A percentile compares a stretch with the other conserved stretches of the same genome.
Conservation (phyloP, 2,797 vertebrate genomes). For the Petrocephalus schoutedeni region DNA sequence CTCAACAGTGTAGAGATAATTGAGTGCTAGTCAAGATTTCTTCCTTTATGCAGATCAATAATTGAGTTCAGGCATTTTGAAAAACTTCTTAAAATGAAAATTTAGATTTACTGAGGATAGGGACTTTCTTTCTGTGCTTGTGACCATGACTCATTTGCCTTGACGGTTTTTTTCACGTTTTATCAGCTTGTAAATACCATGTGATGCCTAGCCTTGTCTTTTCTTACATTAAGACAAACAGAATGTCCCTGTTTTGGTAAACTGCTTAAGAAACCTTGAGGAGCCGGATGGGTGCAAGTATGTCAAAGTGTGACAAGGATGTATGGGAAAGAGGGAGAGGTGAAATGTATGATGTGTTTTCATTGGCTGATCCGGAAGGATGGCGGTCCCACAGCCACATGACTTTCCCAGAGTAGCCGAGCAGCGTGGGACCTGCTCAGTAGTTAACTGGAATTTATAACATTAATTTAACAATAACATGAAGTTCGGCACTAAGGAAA, state of each 20-base stretch:
- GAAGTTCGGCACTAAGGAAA: neutral
- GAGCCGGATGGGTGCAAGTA: neutral
- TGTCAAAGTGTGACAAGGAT: neutral
- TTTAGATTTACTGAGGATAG: neutral
- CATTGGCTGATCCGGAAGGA: neutral
- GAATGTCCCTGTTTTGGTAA: neutral
- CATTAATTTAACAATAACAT: neutral
- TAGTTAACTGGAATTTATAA: conserved; percentile 23
- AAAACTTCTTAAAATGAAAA: neutral
- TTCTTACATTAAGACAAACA: neutral
- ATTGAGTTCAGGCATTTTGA: neutral
- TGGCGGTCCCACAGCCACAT: neutral
- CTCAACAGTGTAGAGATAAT: neutral
- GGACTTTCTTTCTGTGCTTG: neutral
- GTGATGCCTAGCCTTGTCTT: neutral
- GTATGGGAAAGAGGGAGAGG: neutral
- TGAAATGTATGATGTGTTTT: too few relatives aligned
- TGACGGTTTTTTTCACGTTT: neutral
- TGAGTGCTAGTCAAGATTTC: neutral
- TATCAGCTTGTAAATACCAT: neutral
- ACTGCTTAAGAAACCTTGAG: neutral
- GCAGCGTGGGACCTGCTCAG: conserved; percentile 8
- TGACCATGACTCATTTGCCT: neutral
- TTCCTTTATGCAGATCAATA: neutral
- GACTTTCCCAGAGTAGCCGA: conserved; percentile 16